phyloP scores from a whole-genome alignment of 2,888 invertebrate species.

The Eucriotettix oculatus region DNA sequence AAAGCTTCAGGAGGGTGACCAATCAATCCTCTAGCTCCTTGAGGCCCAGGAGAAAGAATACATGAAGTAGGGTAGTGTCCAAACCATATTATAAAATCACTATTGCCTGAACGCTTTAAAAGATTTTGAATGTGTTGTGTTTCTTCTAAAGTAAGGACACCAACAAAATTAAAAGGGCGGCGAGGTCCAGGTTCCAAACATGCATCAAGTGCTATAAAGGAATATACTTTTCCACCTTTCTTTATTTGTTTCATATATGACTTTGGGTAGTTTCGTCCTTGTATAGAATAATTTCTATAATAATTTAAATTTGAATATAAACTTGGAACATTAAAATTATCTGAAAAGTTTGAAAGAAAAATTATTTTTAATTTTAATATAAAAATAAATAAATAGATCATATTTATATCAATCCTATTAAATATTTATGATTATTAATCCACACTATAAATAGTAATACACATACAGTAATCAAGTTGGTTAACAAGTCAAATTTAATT shows the following conservation, averaged over 20 bases:
- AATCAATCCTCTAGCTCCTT: conserved; percentile 34
- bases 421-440: no score
- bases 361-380: background rate
- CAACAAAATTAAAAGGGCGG: conserved; percentile 83
- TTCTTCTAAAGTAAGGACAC: conserved; percentile 43
- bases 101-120: conserved; percentile 11
- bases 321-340: conserved; percentile 71
- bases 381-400: background rate
- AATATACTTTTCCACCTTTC: conserved; percentile 43
- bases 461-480: no score
- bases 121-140: conserved; percentile 24
- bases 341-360: conserved; percentile 33
- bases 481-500: no score
- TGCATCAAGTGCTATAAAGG: conserved; percentile 78
- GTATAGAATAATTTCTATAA: conserved; percentile 61
- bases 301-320: conserved; percentile 53
- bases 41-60: conserved; percentile 42
- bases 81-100: conserved; percentile 58
- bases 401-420: no score
- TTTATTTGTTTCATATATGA: conserved; percentile 54
- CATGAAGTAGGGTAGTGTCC: conserved; percentile 88
- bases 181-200: conserved; percentile 73
- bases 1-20: conserved; percentile 42
- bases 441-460: no score
- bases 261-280: conserved; percentile 47